Base-by-base conservation (phyloP, 2,888 invertebrate species). In the Brachylomia viminalis region DNA sequence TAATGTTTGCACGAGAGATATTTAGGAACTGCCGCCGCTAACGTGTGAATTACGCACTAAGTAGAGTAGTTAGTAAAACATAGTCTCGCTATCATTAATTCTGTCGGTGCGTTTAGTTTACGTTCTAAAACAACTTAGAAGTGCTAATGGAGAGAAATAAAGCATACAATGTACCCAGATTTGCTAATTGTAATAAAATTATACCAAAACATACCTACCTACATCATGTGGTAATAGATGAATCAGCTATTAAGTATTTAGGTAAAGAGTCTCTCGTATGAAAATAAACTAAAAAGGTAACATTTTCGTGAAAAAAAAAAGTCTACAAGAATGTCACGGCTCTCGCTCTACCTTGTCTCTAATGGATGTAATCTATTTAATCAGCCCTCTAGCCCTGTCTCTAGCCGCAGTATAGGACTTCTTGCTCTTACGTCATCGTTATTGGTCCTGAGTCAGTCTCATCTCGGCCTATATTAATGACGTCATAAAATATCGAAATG, bases 141-240 rank as follows among this genome's bases (percentile, higher is more conserved):
- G 92, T 93, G 93, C 90, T 94, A 94, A 95, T 94, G 91, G 93
- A 93, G 91, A 92, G 91, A 94, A 92, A 92, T 93, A 85, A 91
- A 92, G 91, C 92, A 90, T 83, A 86, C 88, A 85, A 77, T 86
- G 78, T 79, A 75, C 80, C 73, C 72, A 77, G 70, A 80, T 79
- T 83, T 80, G 77, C 72, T 84, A 75, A 82, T 82, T 82, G 77
- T 81, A 80, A 67, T 76, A 83, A 62, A 79, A 80, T 75, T 75
- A 52, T 20, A 74, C 33, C 10, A 59, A 54, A 42, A 45, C 42
- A 69, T 42, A 66, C 27, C 47, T 66, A 74, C n/a, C n/a, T 49
- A 42, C 45, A 58, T 49, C 54, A 17, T 38, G 23, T 23, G 20
- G 27, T 73, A n/a, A 13, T n/a, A 67, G 0, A 47, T 59, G 52